Conservation (phyloP, 1,140 invertebrate genomes). For the Drosophila kepulauana region DNA sequence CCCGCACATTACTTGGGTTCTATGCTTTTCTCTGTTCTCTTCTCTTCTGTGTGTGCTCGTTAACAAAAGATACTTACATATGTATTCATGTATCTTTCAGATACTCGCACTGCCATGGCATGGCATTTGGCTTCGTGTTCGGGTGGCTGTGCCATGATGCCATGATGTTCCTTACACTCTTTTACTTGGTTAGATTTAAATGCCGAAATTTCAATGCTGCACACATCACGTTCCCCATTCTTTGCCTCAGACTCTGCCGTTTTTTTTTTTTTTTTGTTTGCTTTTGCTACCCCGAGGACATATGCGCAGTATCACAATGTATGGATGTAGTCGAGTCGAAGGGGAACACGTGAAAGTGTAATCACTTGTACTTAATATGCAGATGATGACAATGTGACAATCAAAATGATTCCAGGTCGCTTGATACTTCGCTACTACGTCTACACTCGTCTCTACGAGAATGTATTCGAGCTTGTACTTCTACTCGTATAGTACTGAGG, state of each 20-base stretch:
- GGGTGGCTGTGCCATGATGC: constrained; percentile 13
- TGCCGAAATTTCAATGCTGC: constrained; percentile 77
- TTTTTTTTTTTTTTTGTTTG: too few species aligned
- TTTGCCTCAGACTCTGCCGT: not conserved
- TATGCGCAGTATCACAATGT: constrained; percentile 23
- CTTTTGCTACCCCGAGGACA: constrained; percentile 22
- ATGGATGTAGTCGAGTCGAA: not conserved
- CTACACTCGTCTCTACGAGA: not conserved
- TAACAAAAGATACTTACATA: constrained; percentile 77
- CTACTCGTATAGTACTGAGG: constrained; percentile 9
- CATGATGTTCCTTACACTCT: constrained; percentile 41
- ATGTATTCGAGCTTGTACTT: not conserved
- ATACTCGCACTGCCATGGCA: constrained; percentile 41
- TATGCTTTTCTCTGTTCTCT: too few species aligned
- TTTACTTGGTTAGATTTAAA: constrained; percentile 78
- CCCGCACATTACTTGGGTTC: constrained; percentile 24
- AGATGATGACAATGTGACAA: constrained; percentile 82
- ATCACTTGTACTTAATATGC: constrained; percentile 83
- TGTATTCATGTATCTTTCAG: constrained; percentile 64
- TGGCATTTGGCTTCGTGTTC: constrained; percentile 27
- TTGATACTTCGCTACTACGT: constrained; percentile 31
- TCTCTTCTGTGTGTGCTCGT: constrained; percentile 53
- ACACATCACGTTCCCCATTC: constrained; percentile 49
- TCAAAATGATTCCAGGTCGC: constrained; percentile 78
- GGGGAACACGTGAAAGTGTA: constrained; percentile 62